phyloP scores from a whole-genome alignment of 37 sponge, comb jelly and placozoan genomes.

The Aplysina aerophoba region DNA sequence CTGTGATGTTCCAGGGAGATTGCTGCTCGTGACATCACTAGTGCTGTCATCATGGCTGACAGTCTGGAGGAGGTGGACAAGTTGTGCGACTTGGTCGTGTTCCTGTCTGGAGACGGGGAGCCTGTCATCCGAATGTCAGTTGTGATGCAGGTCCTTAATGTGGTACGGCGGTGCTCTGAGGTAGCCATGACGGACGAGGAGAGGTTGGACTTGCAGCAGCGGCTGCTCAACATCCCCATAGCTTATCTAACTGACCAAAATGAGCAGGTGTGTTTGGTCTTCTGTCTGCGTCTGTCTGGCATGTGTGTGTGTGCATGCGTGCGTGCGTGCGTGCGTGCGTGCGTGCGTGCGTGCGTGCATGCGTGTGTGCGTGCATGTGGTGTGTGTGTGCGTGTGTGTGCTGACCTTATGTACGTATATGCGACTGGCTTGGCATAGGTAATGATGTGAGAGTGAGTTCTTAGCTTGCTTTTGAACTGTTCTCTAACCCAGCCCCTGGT shows the following conservation, averaged over 20 bases:
- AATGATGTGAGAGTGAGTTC: no score
- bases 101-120: constrained; percentile 43
- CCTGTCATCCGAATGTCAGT: constrained; percentile 53
- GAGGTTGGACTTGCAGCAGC: constrained; percentile 53
- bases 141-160: constrained; percentile 29
- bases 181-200: background rate
- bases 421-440: no score
- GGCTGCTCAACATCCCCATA: constrained; percentile 54
- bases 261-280: constrained; percentile 43
- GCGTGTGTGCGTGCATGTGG: no score
- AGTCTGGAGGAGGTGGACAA: background rate
- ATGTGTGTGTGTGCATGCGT: background rate
- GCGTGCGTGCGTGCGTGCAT: background rate
- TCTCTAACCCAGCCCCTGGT: no score
- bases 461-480: no score
- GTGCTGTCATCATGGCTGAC: constrained; percentile 22
- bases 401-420: no score
- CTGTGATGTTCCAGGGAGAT: background rate
- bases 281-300: background rate
- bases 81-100: constrained; percentile 19
- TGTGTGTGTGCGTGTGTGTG: no score
- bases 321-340: background rate
- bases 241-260: constrained; percentile 57
- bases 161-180: constrained; percentile 23
- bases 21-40: constrained; percentile 8